These are phyloP conservation scores for Hydractinia echinata DNA, from an alignment of 30 jellyfish, hydroid and myxozoan species.

Conservation along the genomic window DNA sequence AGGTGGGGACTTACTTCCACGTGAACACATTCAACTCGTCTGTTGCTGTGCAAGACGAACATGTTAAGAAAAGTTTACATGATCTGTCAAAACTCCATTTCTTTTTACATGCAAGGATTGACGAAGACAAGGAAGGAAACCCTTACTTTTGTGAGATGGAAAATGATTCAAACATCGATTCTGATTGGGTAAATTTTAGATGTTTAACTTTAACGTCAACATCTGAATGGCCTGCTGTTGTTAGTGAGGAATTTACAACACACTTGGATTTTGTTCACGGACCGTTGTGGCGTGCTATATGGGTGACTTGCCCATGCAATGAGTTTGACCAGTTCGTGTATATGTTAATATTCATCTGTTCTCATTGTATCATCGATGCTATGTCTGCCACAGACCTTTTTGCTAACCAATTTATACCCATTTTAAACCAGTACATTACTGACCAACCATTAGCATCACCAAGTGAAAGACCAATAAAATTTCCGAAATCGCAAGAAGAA, in stretches of 20 bases:
- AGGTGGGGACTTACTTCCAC: slow-evolving; percentile 6
- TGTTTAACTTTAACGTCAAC: background rate
- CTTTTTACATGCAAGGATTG: background rate
- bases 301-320: background rate
- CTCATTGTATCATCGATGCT: background rate
- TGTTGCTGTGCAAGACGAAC: background rate
- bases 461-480: background rate
- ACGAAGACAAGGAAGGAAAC: background rate
- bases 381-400: background rate
- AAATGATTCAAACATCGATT: background rate
- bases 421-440: background rate
- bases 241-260: background rate
- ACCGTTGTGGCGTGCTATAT: slow-evolving; percentile 9
- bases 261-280: background rate
- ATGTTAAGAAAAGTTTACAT: background rate
- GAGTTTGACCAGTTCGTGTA: background rate
- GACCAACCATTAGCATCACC: background rate
- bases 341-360: background rate
- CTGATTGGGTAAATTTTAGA: background rate
- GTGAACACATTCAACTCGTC: background rate
- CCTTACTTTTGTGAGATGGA: background rate
- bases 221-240: background rate
- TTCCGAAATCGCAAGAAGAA: slow-evolving; percentile 1
- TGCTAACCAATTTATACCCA: slow-evolving; percentile 2
- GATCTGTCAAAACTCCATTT: background rate